Evolutionary conservation across 2,797 vertebrate species (phyloP), one percentile per base, ranked within the genome.

Genomic region (Sebastes minor): DNA sequence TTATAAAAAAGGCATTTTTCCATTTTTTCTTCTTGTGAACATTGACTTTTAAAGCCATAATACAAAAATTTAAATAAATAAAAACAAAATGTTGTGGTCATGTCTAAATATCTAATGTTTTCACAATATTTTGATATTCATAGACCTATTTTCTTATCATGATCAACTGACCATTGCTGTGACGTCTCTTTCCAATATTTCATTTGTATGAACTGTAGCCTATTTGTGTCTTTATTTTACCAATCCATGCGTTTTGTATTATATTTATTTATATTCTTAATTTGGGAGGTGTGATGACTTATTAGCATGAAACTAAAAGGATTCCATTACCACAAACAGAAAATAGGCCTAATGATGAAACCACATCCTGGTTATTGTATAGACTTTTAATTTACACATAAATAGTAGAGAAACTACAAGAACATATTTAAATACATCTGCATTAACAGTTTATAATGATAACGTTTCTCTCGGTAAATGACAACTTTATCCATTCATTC

Each of bases 361-460:
- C 13, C 49, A 70, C 65, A 59, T 33, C n/a, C 46, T 82, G 63
- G 69, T 86, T 93, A 89, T 92, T 94, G 87, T 92, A 96, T 95
- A 99, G 97, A 95, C 97, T 94, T 96, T 93, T 95, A 92, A 94
- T 97, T 97, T 98, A 97, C 97, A 98, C 98, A 97, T 97, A 97
- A 98, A 97, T 97, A 96, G 97, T 97, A 97, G 97, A 98, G 97
- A 98, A 99, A 99, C 96, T 97, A 97, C 98, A 97, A 95, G 95
- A 96, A 97, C 97, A 97, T 97, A 95, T 97, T 97, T 98, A 97
- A 98, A 98, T 98, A 97, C 97, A 96, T 98, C 97, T 97, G 95
- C 96, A 96, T 96, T 95, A 96, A 97, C 96, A 96, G 96, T 95
- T 93, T 92, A 92, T 93, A 91, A 93, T 93, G 90, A 90, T 90